Evolutionary conservation across 2,113 vertebrate genomes (phyloP).

Genomic region (Puntigrus tetrazona): DNA sequence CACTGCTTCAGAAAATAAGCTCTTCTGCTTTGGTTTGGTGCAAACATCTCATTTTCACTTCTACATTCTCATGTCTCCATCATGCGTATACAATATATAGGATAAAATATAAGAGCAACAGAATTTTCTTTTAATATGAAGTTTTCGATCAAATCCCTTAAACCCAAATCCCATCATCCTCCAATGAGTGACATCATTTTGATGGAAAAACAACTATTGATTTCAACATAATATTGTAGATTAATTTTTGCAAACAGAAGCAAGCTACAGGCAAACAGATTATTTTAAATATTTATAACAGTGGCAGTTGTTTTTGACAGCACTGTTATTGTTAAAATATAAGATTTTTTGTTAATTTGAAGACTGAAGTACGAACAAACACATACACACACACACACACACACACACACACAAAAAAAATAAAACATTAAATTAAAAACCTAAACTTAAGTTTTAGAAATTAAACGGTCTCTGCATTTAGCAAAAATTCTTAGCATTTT

Average conservation of each 20-base stretch:
- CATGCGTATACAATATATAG: background rate
- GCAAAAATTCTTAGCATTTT: too few species aligned
- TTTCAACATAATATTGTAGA: background rate
- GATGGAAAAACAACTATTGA: background rate
- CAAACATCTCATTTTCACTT: background rate
- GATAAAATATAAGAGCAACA: background rate
- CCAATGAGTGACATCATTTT: too few species aligned
- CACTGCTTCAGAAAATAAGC: background rate
- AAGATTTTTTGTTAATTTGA: background rate
- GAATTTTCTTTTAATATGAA: background rate
- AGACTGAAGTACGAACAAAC: background rate
- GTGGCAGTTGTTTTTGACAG: too few species aligned
- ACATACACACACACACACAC: too few species aligned
- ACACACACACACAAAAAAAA: too few species aligned
- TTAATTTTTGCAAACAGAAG: background rate
- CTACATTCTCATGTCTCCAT: background rate
- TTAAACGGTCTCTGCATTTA: too few species aligned
- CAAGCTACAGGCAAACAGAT: background rate
- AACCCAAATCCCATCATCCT: background rate
- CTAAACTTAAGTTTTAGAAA: background rate
- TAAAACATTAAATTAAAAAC: background rate
- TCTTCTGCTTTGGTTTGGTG: constrained; percentile 12
- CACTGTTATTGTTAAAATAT: background rate
- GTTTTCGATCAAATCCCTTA: background rate
- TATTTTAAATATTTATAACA: background rate